Evolutionary conservation across 2,113 vertebrate species (phyloP).

Genomic region (Cervus canadensis): DNA sequence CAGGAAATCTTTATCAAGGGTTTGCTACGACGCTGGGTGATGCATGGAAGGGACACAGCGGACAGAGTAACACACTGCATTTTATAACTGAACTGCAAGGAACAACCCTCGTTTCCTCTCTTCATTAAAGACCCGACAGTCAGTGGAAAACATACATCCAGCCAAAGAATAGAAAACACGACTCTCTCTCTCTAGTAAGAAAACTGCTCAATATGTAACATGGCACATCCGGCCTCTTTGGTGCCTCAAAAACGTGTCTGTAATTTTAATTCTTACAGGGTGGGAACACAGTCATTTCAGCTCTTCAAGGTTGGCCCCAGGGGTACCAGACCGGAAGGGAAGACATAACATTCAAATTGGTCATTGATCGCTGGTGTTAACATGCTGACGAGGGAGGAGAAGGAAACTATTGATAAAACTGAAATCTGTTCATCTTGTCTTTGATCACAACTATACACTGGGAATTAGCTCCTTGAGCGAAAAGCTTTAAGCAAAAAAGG

Average conservation of each 20-base stretch:
- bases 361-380: not conserved
- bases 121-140: not conserved
- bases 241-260: not conserved
- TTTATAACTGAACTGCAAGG: not conserved
- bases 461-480: not conserved
- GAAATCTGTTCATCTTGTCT: not conserved
- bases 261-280: not conserved
- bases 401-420: not conserved
- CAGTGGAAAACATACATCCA: not conserved
- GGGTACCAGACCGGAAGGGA: not conserved
- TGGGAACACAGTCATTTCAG: not conserved
- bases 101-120: not conserved
- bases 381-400: not conserved
- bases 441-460: not conserved
- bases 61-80: not conserved
- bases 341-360: not conserved
- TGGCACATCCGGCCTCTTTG: accelerated
- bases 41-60: accelerated
- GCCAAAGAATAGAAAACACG: not conserved
- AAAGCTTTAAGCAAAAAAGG: not conserved
- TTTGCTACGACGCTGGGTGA: not conserved
- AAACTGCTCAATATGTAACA: not conserved
- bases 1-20: not conserved
- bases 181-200: not conserved
- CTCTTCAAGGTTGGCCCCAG: not conserved